Evolutionary conservation across 2,797 vertebrate genomes (phyloP), one percentile per base, ranked within the genome.

Genomic region (Myotis planiceps): DNA sequence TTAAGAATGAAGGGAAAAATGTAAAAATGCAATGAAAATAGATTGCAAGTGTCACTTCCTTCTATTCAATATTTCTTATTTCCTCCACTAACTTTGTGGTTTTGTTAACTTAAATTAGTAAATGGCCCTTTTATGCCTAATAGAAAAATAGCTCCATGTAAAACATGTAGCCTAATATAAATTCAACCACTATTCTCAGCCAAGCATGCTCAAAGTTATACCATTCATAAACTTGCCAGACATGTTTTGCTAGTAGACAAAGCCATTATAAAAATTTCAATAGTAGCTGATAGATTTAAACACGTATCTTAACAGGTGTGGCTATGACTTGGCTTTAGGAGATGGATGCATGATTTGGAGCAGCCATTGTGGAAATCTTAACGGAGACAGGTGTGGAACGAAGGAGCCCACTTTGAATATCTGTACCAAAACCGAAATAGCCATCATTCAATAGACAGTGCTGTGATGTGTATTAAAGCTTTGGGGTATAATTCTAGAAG

Each of bases 1-100:
- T 97, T 95, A 95, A 97, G 82, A 96, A 97, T 82, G 90, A 96
- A 94, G 94, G 95, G 95, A 82, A 84, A 84, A 95, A 95, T 69
- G 53, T 65, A 72, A 95, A 95, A 0, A 21, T n/a, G 87, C 82
- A 87, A 85, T 86, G 71, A 78, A 87, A 96, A 95, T 9, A 92
- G 83, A 93, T 96, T 92, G 89, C 92, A 89, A 89, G 65, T 86
- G 82, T 90, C 86, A 72, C 90, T 90, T 71, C 80, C 83, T 96
- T 96, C 90, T 42, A n/a, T 86, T 92, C 86, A 81, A 6, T 55
- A 51, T 94, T 95, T 96, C 81, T 82, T 80, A 90, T 75, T 55
- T 80, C 23, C 63, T 34, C 45, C 34, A 58, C 42, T 55, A 82
- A 92, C 49, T 83, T 16, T 34, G 32, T 63, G 79, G 88, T 94